Evolutionary conservation across 1,140 invertebrate genomes (phyloP), one percentile per base, ranked within the genome.

Genomic region (Musca vetustissima): DNA sequence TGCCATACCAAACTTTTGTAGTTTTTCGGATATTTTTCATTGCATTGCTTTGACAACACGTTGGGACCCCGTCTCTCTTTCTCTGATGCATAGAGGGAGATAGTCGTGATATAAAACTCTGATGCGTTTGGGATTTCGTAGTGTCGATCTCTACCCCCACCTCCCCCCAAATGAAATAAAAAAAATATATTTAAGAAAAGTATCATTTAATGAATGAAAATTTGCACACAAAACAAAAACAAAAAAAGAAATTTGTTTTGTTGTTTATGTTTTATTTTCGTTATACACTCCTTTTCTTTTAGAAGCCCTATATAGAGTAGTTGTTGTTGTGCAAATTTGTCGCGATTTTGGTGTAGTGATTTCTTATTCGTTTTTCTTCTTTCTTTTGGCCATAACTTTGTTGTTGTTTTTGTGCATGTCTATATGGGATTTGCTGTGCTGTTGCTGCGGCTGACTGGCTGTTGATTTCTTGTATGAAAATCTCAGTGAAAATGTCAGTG

Each of bases 191-290:
- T 28, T 8, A 28, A 28, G 8, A 28, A 43, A 43, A 43, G 36
- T 8, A 43, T 11, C 19, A n/a, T 61, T 61, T 61, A 61, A 61
- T 61, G 57, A 61, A 61, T 61, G 57, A 61, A 61, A 43, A 43
- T 19, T 61, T 61, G 36, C 32, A 15, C 25, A 61, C 55, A 59
- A 32, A 59, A 32, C 15, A 32, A n/a, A n/a, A n/a, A n/a, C n/a
- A 28, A 4, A 28, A 28, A 28, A 28, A 28, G 8, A 3, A 28
- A 4, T 28, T 28, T 28, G 8, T 28, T 28, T 28, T 61, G n/a
- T n/a, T n/a, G n/a, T n/a, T n/a, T n/a, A n/a, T n/a, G n/a, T 59
- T 25, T 21, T 59, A 32, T 52, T 7, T 59, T 43, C 13, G 36
- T 32, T 32, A 4, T 32, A 9, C 28, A 32, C 28, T 32, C 28